Evolutionary conservation across 2,888 invertebrate genomes (phyloP), one percentile per base, ranked within the genome.

Genomic region (Eilema depressum): DNA sequence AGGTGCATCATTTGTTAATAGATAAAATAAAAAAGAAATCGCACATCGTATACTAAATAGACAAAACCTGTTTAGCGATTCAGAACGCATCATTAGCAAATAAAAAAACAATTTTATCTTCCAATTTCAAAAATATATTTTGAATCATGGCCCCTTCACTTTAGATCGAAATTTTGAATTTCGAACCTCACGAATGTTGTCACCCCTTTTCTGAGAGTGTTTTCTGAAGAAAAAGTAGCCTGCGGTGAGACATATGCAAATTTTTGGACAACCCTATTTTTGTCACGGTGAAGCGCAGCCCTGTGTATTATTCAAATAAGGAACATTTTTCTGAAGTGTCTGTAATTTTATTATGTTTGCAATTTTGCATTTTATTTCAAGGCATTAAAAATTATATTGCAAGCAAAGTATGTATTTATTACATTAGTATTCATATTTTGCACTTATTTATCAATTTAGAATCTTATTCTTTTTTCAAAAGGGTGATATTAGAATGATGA

Each of bases 1-100:
- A 86, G 83, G 82, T 81, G 82, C 87, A 91, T 89, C 90, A 90
- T 91, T 89, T 89, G 84, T 89, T 86, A 85, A 73, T 78, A 84
- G 74, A 85, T 77, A 83, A 86, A 86, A 79, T 73, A 82, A 73
- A 79, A 83, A 81, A 86, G 79, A 83, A 85, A 86, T 87, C 88
- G 88, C 89, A 85, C 85, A 83, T 85, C 86, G 89, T 90, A 87
- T 91, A 92, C 88, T 83, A 91, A 93, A 88, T 92, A 94, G 92
- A 92, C 93, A 93, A 93, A 94, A 93, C 93, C 89, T 90, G 94
- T 91, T 95, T 94, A 94, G 80, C 83, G 80, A 95, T 95, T 95
- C 94, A 82, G 75, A 73, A 90, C 92, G 92, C 92, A 88, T 92
- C 92, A 92, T 92, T 92, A 91, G 86, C 81, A 80, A 82, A 82